Evolutionary conservation across 2,888 invertebrate species (phyloP).

Genomic region (Catocala fraxini): DNA sequence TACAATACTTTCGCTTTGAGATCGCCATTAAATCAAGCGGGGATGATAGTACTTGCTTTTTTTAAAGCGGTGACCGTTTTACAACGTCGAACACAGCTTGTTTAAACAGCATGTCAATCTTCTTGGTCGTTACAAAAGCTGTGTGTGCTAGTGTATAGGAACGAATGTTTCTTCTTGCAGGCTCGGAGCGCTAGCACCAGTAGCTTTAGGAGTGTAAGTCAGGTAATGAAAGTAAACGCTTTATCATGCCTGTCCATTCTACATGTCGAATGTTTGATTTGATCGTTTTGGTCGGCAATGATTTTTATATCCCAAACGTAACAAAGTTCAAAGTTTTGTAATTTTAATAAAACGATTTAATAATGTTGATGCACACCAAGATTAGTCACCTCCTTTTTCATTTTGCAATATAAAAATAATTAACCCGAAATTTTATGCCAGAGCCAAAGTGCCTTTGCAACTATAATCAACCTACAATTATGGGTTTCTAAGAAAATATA

Average conservation of each 20-base stretch:
- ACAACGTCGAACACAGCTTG: slow-evolving; percentile 54
- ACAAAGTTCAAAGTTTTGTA: too few species aligned
- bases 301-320: slow-evolving; percentile 55
- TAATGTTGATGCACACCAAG: too few species aligned
- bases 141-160: slow-evolving; percentile 87
- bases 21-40: slow-evolving; percentile 17
- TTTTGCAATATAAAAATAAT: too few species aligned
- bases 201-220: slow-evolving; percentile 96
- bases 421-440: too few species aligned
- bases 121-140: slow-evolving; percentile 76
- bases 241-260: slow-evolving; percentile 74
- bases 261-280: slow-evolving; percentile 65
- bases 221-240: slow-evolving; percentile 89
- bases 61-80: slow-evolving; percentile 48
- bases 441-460: too few species aligned
- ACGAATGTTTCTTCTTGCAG: slow-evolving; percentile 90
- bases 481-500: background rate
- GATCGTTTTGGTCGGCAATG: slow-evolving; percentile 70
- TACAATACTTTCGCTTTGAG: slow-evolving; percentile 13
- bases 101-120: slow-evolving; percentile 76
- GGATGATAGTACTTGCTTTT: slow-evolving; percentile 1
- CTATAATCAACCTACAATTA: background rate
- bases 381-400: too few species aligned
- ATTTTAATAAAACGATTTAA: too few species aligned
- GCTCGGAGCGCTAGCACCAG: slow-evolving; percentile 95